Evolutionary conservation across 2,113 vertebrate species (phyloP), one percentile per base, ranked within the genome.

Genomic region (Chaenocephalus aceratus): DNA sequence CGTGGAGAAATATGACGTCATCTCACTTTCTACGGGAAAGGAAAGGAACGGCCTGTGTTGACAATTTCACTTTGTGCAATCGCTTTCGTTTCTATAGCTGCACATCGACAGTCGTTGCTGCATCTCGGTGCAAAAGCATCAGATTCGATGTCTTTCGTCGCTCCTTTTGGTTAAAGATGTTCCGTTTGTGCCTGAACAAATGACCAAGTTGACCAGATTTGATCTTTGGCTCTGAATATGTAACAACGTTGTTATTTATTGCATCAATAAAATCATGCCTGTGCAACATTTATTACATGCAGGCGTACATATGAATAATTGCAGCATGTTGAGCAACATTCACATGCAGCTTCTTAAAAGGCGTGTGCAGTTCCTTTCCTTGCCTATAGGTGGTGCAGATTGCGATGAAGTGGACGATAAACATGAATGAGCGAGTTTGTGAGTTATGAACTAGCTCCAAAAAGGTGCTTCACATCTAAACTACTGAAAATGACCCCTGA

Each of bases 381-480:
- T 9, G 9, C 57, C 66, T 73, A 2, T 59, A 76, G 75, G 52
- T 36, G 78, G 74, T 54, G 70, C 65, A 62, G 63, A 51, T 45
- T 52, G 21, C 23, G 49, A 48, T 8, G 41, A 66, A 48, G n/a
- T 13, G 45, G 5, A 48, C 21, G 15, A 74, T 65, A 53, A 72
- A 49, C 5, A 8, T 34, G 41, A 73, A 56, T 62, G 36, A 72
- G 16, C 0, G 36, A 54, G 10, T 65, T 34, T 14, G 51, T 26
- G 30, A 77, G 57, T 53, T 30, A 72, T 48, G 4, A 56, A 76
- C 12, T 10, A 71, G 54, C 63, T 77, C 80, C 5, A 59, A 21
- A 0, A 48, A 41, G 18, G 62, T 73, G 72, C 66, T 84, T 82
- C 45, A 18, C 30, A 82, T 77, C 76, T 41, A 18, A 30, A 5